Evolutionary conservation across 2,888 invertebrate species (phyloP), one percentile per base, ranked within the genome.

Genomic region (Thereva unica): DNA sequence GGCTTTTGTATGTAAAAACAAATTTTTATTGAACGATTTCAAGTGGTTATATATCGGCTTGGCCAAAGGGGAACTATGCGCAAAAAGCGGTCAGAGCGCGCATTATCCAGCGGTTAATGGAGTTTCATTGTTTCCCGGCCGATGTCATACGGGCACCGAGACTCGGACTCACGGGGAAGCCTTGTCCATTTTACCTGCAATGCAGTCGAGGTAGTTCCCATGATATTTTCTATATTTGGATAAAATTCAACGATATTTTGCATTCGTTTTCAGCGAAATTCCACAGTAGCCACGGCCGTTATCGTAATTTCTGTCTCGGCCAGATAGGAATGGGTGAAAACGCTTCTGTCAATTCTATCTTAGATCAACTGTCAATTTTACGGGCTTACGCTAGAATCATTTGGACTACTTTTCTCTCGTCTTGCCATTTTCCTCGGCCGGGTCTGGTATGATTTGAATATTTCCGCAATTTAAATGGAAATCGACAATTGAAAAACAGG

Each of bases 401-500:
- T 47, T 59, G 57, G 47, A 59, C 57, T 59, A 59, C 47, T 59
- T 59, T 59, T 59, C 47, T 37, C 57, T 45, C 47, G 47, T 59
- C 38, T 45, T 8, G n/a, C 38, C 9, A 47, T 59, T 59, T 59
- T 41, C 45, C 7, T 37, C 8, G 47, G 12, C 45, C 35, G 10
- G 37, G 23, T 23, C 23, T 23, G 47, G 47, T 37, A 59, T 37
- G 12, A 59, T 59, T 59, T 59, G 57, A 59, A 59, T 59, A 59
- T 59, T 59, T 59, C 57, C 57, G 45, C 57, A 41, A 59, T 59
- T 59, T 59, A 59, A 59, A 59, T 59, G 57, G 57, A 59, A 59
- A 59, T 45, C 35, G 23, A 23, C 23, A 23, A 23, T 23, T 23
- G 23, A 23, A 23, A 23, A 23, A 23, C 23, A 23, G 23, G 2